phyloP scores from a whole-genome alignment of 1,140 invertebrate species.

The Capitella teleta region DNA sequence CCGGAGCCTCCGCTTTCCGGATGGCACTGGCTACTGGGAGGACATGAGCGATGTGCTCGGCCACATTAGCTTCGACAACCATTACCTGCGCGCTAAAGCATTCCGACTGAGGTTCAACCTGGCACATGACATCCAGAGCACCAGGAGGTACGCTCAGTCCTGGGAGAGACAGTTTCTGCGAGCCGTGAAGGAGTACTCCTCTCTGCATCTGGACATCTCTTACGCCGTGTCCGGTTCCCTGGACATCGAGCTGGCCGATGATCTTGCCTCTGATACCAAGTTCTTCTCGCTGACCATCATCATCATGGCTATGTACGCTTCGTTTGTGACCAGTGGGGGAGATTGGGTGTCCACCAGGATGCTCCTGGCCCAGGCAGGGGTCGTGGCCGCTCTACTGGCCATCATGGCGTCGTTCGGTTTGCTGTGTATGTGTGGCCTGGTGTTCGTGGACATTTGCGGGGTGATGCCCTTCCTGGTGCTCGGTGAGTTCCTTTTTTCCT shows the following conservation, averaged over 20 bases:
- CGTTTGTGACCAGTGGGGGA: conserved; percentile 12
- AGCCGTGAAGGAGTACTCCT: background rate
- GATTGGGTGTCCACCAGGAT: conserved; percentile 31
- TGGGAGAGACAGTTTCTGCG: conserved; percentile 3
- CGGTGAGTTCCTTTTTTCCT: conserved; percentile 58
- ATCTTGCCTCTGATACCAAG: conserved; percentile 15
- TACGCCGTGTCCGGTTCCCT: conserved; percentile 17
- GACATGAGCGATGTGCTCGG: too few species aligned
- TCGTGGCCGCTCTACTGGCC: conserved; percentile 77
- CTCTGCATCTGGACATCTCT: conserved; percentile 7
- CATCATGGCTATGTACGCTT: conserved; percentile 15
- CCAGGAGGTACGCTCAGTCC: too few species aligned
- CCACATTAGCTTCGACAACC: too few species aligned
- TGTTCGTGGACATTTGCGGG: conserved; percentile 88
- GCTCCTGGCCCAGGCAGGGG: conserved; percentile 34
- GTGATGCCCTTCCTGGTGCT: conserved; percentile 90
- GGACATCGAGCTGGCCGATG: conserved; percentile 16
- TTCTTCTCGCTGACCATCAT: conserved; percentile 17
- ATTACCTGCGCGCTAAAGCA: too few species aligned
- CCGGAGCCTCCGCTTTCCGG: too few species aligned
- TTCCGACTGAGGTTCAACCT: too few species aligned
- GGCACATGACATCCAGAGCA: too few species aligned
- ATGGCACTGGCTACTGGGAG: too few species aligned
- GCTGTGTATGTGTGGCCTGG: conserved; percentile 76
- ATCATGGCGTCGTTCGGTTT: conserved; percentile 79